Evolutionary conservation across 2,113 vertebrate genomes (phyloP).

Genomic region (Sebastes schlegelii): DNA sequence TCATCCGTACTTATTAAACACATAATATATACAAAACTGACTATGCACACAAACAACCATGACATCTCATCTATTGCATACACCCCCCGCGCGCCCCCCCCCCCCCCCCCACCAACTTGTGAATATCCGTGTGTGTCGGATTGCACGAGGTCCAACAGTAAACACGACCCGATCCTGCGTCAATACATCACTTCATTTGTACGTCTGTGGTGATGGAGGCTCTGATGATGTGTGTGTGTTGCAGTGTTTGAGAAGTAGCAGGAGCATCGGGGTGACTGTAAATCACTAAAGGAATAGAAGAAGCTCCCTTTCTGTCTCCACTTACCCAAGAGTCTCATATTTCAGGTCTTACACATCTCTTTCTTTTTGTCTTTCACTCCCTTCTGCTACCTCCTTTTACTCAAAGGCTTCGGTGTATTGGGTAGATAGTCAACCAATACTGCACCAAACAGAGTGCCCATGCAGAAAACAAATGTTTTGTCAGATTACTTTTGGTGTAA

Average conservation of each 20-base stretch:
- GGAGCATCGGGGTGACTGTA: constrained; percentile 25
- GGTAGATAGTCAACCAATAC: background rate
- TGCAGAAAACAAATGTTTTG: background rate
- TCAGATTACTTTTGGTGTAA: background rate
- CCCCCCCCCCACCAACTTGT: background rate
- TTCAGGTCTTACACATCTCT: constrained; percentile 41
- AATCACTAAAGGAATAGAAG: constrained; percentile 52
- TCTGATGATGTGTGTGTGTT: constrained; percentile 13
- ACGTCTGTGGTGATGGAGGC: constrained; percentile 12
- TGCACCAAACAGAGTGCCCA: background rate
- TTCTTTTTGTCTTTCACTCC: constrained; percentile 10
- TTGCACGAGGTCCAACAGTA: background rate
- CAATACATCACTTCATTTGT: constrained; percentile 5
- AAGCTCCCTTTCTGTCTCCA: constrained; percentile 41
- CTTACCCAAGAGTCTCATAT: constrained; percentile 61
- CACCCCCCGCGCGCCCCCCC: too few relatives aligned
- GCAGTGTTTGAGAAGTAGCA: constrained; percentile 37
- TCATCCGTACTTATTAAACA: constrained; percentile 2
- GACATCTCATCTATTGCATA: constrained; percentile 2
- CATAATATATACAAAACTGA: background rate
- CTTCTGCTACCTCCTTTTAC: background rate
- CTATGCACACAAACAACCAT: constrained; percentile 17
- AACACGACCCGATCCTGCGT: background rate
- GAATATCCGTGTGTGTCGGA: too few relatives aligned
- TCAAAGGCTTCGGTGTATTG: background rate